Evolutionary conservation across 1,140 invertebrate genomes (phyloP), one percentile per base, ranked within the genome.

Genomic region (Drosophila nasuta): DNA sequence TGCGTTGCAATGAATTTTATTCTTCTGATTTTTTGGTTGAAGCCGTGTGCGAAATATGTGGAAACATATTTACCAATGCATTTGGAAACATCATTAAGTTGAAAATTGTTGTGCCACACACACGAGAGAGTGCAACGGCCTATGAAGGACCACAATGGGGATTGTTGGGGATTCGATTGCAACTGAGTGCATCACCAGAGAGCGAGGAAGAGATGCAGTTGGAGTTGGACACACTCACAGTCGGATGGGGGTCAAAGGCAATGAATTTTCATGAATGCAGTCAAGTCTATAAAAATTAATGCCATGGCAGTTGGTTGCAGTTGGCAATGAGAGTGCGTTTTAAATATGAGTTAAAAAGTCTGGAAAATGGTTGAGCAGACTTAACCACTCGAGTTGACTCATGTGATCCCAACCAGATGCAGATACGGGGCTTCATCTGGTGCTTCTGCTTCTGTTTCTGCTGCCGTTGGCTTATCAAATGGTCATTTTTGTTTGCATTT

Each of bases 401-500:
- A 45, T 57, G 20, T 64, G 52, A 38, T 56, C 30, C 43, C 51
- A 11, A n/a, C 4, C 25, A 8, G 25, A 25, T 43, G 35, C 5
- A n/a, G 17, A 11, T 68, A 6, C 30, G 5, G 56, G 45, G 6
- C 20, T 25, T 25, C 20, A 25, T 25, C 20, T 25, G 20, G 20
- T 25, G 20, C 20, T 25, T 25, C 20, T 25, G 1, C 45, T 20
- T 49, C 20, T 25, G 1, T 38, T 20, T 49, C 33, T 33, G 33
- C 7, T 33, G 33, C 33, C 6, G 7, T 8, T 33, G 49, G 74
- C 83, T 87, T 81, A 85, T 89, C 85, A 88, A 91, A 82, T 88
- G 89, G 89, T 91, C 89, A 91, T 86, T 91, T 91, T 65, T 91
- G 86, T 91, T 91, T 91, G 89, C 89, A 91, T 91, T 91, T 91